Evolutionary conservation across 1,140 invertebrate genomes (phyloP).

Genomic region (Cydia pomonella): DNA sequence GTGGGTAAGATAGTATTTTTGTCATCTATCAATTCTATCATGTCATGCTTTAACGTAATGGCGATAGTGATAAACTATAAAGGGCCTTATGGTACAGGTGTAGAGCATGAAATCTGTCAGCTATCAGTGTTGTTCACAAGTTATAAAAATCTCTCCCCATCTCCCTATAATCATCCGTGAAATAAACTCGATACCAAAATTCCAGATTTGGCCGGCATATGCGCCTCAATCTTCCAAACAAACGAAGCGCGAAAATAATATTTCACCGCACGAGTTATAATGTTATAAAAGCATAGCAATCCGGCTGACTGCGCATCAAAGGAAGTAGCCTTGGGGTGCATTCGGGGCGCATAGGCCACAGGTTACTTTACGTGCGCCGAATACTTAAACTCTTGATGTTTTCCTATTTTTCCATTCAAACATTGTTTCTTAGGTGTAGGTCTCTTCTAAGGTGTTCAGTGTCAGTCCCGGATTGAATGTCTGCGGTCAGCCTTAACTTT

Average conservation of each 20-base stretch:
- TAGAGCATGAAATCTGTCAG: background rate
- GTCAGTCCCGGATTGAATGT: background rate
- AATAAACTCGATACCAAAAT: conserved; percentile 25
- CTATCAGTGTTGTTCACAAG: background rate
- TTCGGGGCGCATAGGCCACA: conserved; percentile 8
- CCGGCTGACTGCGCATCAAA: conserved; percentile 68
- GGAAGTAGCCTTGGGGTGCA: conserved; percentile 37
- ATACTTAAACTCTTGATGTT: conserved; percentile 7
- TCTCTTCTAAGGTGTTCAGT: too few species aligned
- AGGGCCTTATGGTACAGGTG: too few species aligned
- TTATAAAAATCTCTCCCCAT: conserved; percentile 8
- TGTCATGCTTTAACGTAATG: too few species aligned
- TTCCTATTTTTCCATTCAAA: background rate
- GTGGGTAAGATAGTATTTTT: too few species aligned
- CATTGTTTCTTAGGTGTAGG: background rate
- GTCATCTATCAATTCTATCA: too few species aligned
- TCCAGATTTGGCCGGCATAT: conserved; percentile 46
- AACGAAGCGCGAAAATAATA: conserved; percentile 68
- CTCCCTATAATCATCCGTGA: background rate
- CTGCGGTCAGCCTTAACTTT: too few species aligned
- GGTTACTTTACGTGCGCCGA: background rate
- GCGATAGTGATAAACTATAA: background rate
- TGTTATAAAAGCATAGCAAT: conserved; percentile 71
- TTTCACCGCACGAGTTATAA: conserved; percentile 53
- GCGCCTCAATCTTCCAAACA: conserved; percentile 62